These are phyloP conservation scores for Chloroclystis v-ata DNA, from an alignment of 2,888 invertebrate species.

Conservation along the genomic window DNA sequence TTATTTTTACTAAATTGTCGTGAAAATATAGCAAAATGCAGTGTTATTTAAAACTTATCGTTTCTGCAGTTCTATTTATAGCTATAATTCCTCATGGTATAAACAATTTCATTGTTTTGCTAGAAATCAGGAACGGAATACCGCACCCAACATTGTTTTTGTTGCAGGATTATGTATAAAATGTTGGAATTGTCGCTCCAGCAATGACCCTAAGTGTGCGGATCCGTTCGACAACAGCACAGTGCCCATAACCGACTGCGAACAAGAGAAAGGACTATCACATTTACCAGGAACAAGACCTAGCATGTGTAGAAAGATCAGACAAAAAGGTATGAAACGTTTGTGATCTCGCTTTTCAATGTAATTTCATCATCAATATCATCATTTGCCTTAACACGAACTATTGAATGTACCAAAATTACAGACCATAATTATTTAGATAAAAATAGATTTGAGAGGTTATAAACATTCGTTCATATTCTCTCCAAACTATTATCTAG, in stretches of 20 bases:
- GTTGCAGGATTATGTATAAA: constrained; percentile 83
- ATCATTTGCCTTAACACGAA: not conserved
- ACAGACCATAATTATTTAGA: too few species aligned
- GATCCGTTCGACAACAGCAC: constrained; percentile 95
- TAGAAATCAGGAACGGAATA: constrained; percentile 26
- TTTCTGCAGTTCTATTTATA: constrained; percentile 25
- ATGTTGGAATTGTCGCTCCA: constrained; percentile 95
- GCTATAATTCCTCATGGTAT: constrained; percentile 36
- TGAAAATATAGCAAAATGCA: too few species aligned
- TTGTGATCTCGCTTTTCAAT: not conserved
- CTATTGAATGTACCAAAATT: too few species aligned
- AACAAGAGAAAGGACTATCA: constrained; percentile 76
- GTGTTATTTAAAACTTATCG: not conserved
- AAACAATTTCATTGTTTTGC: not conserved
- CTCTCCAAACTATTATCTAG: too few species aligned
- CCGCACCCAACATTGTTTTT: constrained; percentile 46
- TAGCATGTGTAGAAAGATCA: constrained; percentile 93
- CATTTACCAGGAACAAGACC: constrained; percentile 84
- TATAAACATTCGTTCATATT: too few species aligned
- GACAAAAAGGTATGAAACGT: constrained; percentile 87
- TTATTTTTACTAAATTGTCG: not conserved
- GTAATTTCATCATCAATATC: too few species aligned
- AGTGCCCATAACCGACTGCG: constrained; percentile 90
- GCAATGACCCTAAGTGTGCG: constrained; percentile 91
- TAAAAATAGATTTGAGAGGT: too few species aligned